Percentiles rank a stretch among this genome's conserved stretches.
Evolutionary conservation across 2,888 invertebrate genomes (phyloP).

Genomic region (Bembecia ichneumoniformis): DNA sequence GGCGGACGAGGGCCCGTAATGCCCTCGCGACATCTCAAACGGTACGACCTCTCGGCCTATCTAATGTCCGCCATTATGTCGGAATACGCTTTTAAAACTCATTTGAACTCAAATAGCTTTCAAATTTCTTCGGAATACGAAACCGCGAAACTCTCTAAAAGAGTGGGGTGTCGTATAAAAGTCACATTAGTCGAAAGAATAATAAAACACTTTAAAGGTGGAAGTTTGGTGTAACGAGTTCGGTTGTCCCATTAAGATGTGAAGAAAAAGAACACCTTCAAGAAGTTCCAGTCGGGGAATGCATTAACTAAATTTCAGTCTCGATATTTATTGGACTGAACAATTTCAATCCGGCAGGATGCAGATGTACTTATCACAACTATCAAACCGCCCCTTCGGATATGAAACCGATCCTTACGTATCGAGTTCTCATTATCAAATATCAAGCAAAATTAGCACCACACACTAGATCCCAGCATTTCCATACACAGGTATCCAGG

Average conservation of each 20-base stretch:
- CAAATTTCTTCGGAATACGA: constrained; percentile 11
- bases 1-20: constrained; percentile 23
- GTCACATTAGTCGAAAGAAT: constrained; percentile 13
- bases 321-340: too few species aligned
- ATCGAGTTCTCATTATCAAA: too few species aligned
- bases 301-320: too few species aligned
- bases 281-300: too few species aligned
- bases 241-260: constrained; percentile 3
- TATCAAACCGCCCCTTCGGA: too few species aligned
- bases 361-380: too few species aligned
- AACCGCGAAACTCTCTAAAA: constrained; percentile 9
- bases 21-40: constrained; percentile 8
- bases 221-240: constrained; percentile 21
- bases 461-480: too few species aligned
- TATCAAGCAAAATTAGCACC: too few species aligned
- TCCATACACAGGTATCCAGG: too few species aligned
- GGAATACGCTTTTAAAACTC: constrained; percentile 10
- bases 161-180: constrained; percentile 1
- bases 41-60: constrained; percentile 13
- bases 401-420: too few species aligned
- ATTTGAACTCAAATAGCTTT: constrained; percentile 12
- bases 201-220: constrained; percentile 23
- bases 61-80: constrained; percentile 14
- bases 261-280: neutral
- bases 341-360: too few species aligned